A percentile compares a stretch with the other conserved stretches of the same genome.
These are phyloP conservation scores for Drosophila testacea DNA, from an alignment of 2,888 invertebrate genomes.

Conservation along the genomic window DNA sequence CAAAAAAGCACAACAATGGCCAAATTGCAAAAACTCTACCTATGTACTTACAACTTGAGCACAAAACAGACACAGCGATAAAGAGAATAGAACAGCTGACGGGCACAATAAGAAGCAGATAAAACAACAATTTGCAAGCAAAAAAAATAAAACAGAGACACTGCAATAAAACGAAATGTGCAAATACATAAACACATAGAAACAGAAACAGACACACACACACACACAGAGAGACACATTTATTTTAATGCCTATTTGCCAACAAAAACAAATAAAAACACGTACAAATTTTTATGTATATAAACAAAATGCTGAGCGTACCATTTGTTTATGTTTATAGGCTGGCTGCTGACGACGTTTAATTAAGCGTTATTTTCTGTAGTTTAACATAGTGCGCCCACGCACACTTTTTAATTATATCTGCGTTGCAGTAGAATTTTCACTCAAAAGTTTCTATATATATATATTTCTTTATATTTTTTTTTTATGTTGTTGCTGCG, in stretches of 20 bases:
- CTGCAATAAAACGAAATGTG: slow-evolving; percentile 39
- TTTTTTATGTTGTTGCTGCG: slow-evolving; percentile 34
- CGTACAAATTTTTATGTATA: neutral
- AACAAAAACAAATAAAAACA: neutral
- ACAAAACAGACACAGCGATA: slow-evolving; percentile 51
- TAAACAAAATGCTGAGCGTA: slow-evolving; percentile 36
- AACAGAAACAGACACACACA: slow-evolving; percentile 2
- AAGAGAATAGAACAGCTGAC: slow-evolving; percentile 67
- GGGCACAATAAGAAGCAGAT: slow-evolving; percentile 23
- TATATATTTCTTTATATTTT: slow-evolving; percentile 5
- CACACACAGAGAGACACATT: slow-evolving; percentile 5
- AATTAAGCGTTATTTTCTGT: slow-evolving; percentile 13
- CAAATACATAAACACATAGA: slow-evolving; percentile 22
- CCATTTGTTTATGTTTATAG: slow-evolving; percentile 73
- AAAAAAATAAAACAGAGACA: slow-evolving; percentile 25
- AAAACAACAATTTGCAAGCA: slow-evolving; percentile 23
- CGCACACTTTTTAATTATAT: slow-evolving; percentile 18
- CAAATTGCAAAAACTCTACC: slow-evolving; percentile 34
- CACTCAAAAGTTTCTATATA: slow-evolving; percentile 29
- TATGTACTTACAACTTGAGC: slow-evolving; percentile 21
- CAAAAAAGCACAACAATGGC: slow-evolving; percentile 30
- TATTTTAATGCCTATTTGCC: slow-evolving; percentile 12
- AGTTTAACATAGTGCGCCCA: slow-evolving; percentile 38
- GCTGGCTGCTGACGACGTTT: slow-evolving; percentile 23
- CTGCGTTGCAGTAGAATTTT: slow-evolving; percentile 18